Evolutionary conservation across 2,888 invertebrate species (phyloP), one percentile per base, ranked within the genome.

Genomic region (Trachelus troglodyta): DNA sequence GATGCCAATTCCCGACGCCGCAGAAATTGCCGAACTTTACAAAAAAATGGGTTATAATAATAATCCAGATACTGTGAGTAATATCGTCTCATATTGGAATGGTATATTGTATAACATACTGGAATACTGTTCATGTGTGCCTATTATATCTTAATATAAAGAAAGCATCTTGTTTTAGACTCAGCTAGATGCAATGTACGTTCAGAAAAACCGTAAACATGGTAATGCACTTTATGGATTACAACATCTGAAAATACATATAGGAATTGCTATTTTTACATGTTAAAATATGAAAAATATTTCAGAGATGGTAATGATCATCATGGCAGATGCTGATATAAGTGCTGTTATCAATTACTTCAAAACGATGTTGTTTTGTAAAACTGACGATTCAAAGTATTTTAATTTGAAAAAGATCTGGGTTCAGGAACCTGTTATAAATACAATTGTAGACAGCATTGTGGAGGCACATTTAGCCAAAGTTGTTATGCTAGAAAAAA

Each of bases 281-380:
- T 79, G 31, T 34, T 78, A 79, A 75, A 80, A 76, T 77, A 78
- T 76, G 75, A 81, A 76, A 75, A 78, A 75, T 79, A 40, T 71
- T 79, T 37, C 11, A 35, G 81, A 79, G n/a, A 80, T 80, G n/a
- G 77, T 78, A 34, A 81, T 82, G 75, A 82, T 83, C 74, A 76
- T 83, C 69, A 75, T 82, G 76, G 77, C 80, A 33, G 82, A 83
- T 76, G 80, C 79, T 11, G 83, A 83, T 78, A 76, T 82, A 30
- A 76, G 81, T 71, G 78, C 83, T 68, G 77, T 80, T 31, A 77
- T 81, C 35, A 75, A 77, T 1, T 80, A 81, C 15, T 71, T 83
- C 1, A 78, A 78, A 33, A 80, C 79, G 35, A 79, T 81, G 40
- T 73, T 30, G 31, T 34, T 31, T 79, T 11, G 76, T 15, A 81